Conservation (phyloP, 2,113 vertebrate species). For the Dolichotis patagonum region DNA sequence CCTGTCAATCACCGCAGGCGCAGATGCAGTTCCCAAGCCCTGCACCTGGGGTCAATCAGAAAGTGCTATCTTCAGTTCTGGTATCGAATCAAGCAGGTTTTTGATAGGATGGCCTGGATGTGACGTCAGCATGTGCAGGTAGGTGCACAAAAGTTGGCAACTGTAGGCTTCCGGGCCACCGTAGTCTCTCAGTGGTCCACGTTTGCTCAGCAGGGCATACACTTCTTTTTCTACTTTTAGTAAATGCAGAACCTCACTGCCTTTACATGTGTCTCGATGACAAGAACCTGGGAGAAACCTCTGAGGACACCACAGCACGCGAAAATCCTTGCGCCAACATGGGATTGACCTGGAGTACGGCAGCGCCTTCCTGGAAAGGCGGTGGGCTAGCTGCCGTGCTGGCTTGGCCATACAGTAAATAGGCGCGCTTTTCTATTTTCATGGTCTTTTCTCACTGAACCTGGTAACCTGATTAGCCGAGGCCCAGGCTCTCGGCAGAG, state of each 20-base stretch:
- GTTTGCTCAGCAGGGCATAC: neutral
- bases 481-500: neutral
- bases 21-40: neutral
- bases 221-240: neutral
- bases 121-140: neutral
- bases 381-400: neutral
- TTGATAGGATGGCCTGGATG: neutral
- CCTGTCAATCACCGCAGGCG: neutral
- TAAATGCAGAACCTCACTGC: neutral
- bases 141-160: neutral
- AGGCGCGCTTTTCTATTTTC: neutral
- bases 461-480: too few relatives aligned
- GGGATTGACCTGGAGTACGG: neutral
- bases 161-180: neutral
- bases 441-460: neutral
- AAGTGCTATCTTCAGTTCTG: neutral
- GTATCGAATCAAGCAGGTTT: neutral
- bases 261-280: neutral
- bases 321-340: too few relatives aligned
- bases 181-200: neutral
- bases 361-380: neutral
- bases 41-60: neutral
- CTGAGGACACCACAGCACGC: neutral
- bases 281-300: neutral
- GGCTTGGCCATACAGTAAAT: neutral